Percentiles rank a stretch among this genome's conserved stretches.
Conservation (phyloP, 2,797 vertebrate species). For the Chrysocyon brachyurus region DNA sequence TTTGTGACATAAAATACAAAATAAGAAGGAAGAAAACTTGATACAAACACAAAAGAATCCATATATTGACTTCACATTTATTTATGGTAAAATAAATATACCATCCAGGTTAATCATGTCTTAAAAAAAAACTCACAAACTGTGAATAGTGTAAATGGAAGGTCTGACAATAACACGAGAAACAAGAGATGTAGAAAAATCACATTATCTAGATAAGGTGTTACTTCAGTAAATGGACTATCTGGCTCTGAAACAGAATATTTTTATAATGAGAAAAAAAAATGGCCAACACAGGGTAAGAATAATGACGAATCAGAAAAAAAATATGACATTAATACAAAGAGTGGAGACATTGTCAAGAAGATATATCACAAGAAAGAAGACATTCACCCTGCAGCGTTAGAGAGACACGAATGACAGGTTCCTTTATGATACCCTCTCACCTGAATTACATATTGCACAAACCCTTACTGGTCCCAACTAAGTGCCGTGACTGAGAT, state of each 20-base stretch:
- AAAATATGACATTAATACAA: slow-evolving; percentile 24
- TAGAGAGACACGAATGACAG: not conserved
- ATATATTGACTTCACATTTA: not conserved
- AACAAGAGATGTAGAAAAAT: not conserved
- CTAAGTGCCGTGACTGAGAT: not conserved
- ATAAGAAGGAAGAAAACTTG: not conserved
- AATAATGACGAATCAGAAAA: slow-evolving; percentile 64
- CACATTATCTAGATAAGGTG: slow-evolving; percentile 9
- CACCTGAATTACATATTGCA: not conserved
- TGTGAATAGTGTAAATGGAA: slow-evolving; percentile 18
- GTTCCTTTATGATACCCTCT: not conserved
- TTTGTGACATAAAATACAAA: slow-evolving; percentile 23
- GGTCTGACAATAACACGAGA: slow-evolving; percentile 25
- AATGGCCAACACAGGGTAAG: not conserved
- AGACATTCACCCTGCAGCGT: not conserved
- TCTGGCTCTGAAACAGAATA: slow-evolving; percentile 59
- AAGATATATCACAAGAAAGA: not conserved
- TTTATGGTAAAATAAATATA: slow-evolving; percentile 48
- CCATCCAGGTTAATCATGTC: not conserved
- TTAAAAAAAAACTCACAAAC: not conserved
- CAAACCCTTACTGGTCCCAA: not conserved
- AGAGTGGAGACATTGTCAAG: not conserved
- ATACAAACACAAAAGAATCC: not conserved
- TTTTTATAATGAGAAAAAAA: slow-evolving; percentile 62
- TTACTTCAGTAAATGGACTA: slow-evolving; percentile 64